phyloP scores from a whole-genome alignment of 2,888 invertebrate genomes.

The Lapara coniferarum region DNA sequence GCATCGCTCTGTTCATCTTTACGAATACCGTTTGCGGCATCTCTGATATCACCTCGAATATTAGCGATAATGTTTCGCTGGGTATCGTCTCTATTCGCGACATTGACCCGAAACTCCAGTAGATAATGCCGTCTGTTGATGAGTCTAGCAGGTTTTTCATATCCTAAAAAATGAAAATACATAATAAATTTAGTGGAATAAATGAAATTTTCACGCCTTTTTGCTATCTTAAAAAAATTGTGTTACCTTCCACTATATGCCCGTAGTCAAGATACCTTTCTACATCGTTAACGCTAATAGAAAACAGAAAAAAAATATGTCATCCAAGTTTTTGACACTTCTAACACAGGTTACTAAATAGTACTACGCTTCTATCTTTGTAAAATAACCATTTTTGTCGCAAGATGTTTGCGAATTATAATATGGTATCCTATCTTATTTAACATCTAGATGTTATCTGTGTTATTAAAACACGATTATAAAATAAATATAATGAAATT shows the following conservation, averaged over 20 bases:
- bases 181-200: neutral
- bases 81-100: conserved; percentile 82
- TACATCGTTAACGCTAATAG: no score
- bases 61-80: conserved; percentile 66
- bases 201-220: neutral
- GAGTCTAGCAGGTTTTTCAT: conserved; percentile 71
- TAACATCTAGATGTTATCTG: neutral
- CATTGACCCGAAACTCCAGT: conserved; percentile 85
- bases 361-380: no score
- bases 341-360: no score
- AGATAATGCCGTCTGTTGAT: conserved; percentile 79
- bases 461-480: neutral
- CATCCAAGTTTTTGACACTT: no score
- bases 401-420: neutral
- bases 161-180: conserved; percentile 56
- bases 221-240: no score
- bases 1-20: conserved; percentile 76
- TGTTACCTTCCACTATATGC: no score
- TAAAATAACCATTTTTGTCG: no score
- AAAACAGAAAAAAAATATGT: no score
- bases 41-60: conserved; percentile 78
- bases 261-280: no score
- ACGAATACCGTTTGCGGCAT: conserved; percentile 82
- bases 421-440: neutral
- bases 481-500: conserved; percentile 32